Evolutionary conservation across 2,888 invertebrate species (phyloP), one percentile per base, ranked within the genome.

Genomic region (Idaea dimidiata): DNA sequence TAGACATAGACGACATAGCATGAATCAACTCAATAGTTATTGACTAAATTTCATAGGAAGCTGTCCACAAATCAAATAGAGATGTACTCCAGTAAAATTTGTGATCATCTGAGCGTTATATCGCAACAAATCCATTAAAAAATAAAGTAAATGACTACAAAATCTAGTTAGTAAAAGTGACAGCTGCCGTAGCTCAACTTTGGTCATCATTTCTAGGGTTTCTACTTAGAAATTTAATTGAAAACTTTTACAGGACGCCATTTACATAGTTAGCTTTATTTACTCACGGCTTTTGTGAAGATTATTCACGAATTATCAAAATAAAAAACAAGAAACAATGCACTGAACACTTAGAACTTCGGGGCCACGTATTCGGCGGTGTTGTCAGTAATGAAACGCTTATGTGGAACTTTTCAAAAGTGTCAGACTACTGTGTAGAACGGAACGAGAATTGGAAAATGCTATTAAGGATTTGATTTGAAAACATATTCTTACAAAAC

Each of bases 341-440:
- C 78, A 78, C 85, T 81, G 74, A 78, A 82, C 81, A 79, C 86
- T 80, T 77, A 83, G 73, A 84, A 83, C 82, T 80, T 82, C 81
- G 83, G 84, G 90, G 92, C 93, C 92, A 92, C 92, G 92, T 92
- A 92, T 92, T 86, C 84, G 80, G 79, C 83, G 74, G 89, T 88
- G 89, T 89, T 91, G 91, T 87, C 91, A 91, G 82, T 67, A 65
- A 68, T 66, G 76, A 74, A 78, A 74, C 84, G 90, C 87, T 82
- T 89, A 93, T 93, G 93, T 93, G 93, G 93, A 93, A 91, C 88
- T 93, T 93, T 88, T 89, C 76, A 81, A 81, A 81, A 80, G 67
- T 74, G 71, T 66, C 66, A 18, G n/a, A 6, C 1, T 0, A 14
- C 24, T 70, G 66, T 79, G 77, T 84, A n/a, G 6, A 78, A 79